Base-by-base conservation (phyloP, 2,113 vertebrate genomes). In the Meleagris gallopavo region DNA sequence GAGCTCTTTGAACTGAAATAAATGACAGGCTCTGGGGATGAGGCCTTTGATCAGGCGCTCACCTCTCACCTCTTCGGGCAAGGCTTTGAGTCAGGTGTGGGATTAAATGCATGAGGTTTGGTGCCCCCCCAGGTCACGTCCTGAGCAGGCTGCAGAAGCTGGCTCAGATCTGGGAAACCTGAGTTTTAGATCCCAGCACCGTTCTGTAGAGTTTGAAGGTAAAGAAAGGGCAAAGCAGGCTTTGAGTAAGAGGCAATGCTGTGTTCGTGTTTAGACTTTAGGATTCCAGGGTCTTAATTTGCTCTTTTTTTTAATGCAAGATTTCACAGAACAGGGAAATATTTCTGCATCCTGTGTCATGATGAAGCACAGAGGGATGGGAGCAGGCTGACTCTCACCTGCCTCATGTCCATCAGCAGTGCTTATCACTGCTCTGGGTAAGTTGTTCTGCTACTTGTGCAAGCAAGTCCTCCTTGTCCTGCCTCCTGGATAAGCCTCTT, bases 1-100 rank as follows among this genome's bases (percentile, higher is more conserved):
- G 78, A 88, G 96, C 45, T 91, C 93, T 95, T 89, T 95, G 95
- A 95, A 91, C 71, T 89, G 15, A 46, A 82, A 70, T 58, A 61
- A 94, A 84, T 20, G 73, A 75, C 66, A 65, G 60, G 88, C 88
- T 77, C 83, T 74, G 80, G 81, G 77, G 69, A 67, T 34, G 88
- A 69, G 86, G 64, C 67, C 25, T 89, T 67, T 81, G 66, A 46
- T 85, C 5, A 0, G 50, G 76, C 74, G 4, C 50, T 91, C 32
- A 29, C 67, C 54, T 87, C 69, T 89, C 67, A 20, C 54, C 81
- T 80, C 87, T 34, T 41, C 76, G 64, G 89, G 25, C 21, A 36
- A 72, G 66, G 45, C 11, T 73, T 94, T 77, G 54, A 38, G 14
- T 86, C 79, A 88, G 65, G 86, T 88, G 83, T 46, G 67, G 71